Conservation (phyloP, 2,113 vertebrate genomes). For the Dromas ardeola region DNA sequence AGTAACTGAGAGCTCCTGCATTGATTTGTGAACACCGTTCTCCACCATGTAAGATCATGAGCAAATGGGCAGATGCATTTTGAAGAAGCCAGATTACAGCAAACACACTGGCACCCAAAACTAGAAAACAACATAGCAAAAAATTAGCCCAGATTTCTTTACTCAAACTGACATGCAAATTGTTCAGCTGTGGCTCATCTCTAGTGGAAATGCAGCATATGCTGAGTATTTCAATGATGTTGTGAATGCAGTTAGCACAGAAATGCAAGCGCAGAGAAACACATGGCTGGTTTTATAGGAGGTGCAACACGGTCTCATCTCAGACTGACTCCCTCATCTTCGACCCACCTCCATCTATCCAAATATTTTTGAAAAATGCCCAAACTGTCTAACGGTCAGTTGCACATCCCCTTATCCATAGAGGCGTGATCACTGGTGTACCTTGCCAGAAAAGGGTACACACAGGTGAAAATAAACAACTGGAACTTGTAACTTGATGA, state of each 20-base stretch:
- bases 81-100: not conserved
- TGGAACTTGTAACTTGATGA: not conserved
- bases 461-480: not conserved
- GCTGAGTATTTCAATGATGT: conserved; percentile 18
- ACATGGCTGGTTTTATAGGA: not conserved
- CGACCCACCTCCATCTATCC: not conserved
- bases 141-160: not conserved
- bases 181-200: conserved; percentile 29
- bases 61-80: not conserved
- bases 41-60: accelerated
- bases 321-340: not conserved
- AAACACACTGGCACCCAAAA: not conserved
- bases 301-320: not conserved
- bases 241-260: conserved; percentile 14
- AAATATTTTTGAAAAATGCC: not conserved
- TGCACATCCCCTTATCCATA: not conserved
- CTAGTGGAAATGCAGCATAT: not conserved
- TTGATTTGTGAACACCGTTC: not conserved
- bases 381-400: not conserved
- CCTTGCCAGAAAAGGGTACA: not conserved
- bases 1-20: not conserved
- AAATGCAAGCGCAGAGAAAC: not conserved
- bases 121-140: not conserved
- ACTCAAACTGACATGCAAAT: not conserved
- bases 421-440: not conserved